Evolutionary conservation across 2,888 invertebrate species (phyloP).

Genomic region (Drosophila anceps): DNA sequence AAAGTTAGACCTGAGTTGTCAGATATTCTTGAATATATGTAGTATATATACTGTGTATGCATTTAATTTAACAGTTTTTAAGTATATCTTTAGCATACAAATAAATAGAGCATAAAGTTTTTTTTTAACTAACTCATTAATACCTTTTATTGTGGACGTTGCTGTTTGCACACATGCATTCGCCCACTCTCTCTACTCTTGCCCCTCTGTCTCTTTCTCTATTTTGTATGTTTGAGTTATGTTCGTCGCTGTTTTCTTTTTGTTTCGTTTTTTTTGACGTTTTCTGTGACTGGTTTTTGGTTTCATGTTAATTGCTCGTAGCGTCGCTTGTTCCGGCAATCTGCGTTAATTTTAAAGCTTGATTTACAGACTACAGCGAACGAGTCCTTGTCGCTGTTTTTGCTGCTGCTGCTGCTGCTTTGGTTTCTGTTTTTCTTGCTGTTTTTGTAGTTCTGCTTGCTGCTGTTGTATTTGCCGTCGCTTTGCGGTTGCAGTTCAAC

Average conservation of each 20-base stretch:
- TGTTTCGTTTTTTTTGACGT: slow-evolving; percentile 44
- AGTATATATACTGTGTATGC: too few species aligned
- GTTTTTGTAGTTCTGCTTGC: background rate
- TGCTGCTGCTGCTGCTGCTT: background rate
- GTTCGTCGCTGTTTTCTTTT: background rate
- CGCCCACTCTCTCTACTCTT: background rate
- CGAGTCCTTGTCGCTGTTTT: slow-evolving; percentile 27
- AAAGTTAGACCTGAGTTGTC: too few species aligned
- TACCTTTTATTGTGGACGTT: background rate
- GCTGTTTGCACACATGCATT: slow-evolving; percentile 23
- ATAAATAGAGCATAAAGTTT: too few species aligned
- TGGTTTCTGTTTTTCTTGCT: slow-evolving; percentile 1
- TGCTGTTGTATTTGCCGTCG: slow-evolving; percentile 18
- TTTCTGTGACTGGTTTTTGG: slow-evolving; percentile 45
- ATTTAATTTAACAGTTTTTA: background rate
- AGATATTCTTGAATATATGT: background rate
- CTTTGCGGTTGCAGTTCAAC: slow-evolving; percentile 68
- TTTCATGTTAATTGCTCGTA: slow-evolving; percentile 79
- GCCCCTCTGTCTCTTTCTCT: background rate
- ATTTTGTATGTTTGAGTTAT: slow-evolving; percentile 2
- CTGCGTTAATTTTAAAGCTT: slow-evolving; percentile 81
- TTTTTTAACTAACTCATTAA: background rate
- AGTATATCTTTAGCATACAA: background rate
- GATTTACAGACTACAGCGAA: slow-evolving; percentile 73
- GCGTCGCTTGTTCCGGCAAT: slow-evolving; percentile 80